Conservation (phyloP, 2,888 invertebrate genomes). For the Pachymerium ferrugineum region DNA sequence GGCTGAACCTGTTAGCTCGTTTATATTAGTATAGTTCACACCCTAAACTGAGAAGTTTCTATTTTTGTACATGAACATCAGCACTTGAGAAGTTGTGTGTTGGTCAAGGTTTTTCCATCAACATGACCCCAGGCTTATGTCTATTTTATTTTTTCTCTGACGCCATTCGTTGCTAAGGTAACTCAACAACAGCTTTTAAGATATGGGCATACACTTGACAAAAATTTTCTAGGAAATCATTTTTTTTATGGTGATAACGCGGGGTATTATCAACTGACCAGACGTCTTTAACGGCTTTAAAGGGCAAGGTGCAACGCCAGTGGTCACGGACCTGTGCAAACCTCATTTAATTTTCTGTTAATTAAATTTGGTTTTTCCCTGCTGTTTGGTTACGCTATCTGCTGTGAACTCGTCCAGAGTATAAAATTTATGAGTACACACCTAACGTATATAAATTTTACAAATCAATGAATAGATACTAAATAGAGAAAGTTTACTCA, state of each 20-base stretch:
- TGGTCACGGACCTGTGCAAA: too few species aligned
- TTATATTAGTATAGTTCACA: conserved; percentile 20
- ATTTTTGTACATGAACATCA: conserved; percentile 9
- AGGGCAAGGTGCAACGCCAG: too few species aligned
- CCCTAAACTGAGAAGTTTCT: neutral
- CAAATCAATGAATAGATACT: too few species aligned
- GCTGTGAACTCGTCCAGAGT: too few species aligned
- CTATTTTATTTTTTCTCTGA: neutral
- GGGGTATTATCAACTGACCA: too few species aligned
- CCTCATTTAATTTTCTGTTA: too few species aligned
- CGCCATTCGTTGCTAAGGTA: neutral
- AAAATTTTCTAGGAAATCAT: neutral
- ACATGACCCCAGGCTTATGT: neutral
- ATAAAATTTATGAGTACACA: too few species aligned
- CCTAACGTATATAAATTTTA: too few species aligned
- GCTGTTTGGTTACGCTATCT: too few species aligned
- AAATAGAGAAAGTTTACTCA: too few species aligned
- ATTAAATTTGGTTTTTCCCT: too few species aligned
- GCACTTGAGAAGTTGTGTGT: neutral
- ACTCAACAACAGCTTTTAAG: neutral
- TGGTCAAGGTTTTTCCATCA: conserved; percentile 13
- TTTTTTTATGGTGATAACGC: neutral
- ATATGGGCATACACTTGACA: neutral
- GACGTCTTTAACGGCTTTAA: too few species aligned
- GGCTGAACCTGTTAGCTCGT: neutral